A percentile compares a stretch with the other conserved stretches of the same genome.
Conservation (phyloP, 2,888 invertebrate genomes). For the Drosophila melanocephala region DNA sequence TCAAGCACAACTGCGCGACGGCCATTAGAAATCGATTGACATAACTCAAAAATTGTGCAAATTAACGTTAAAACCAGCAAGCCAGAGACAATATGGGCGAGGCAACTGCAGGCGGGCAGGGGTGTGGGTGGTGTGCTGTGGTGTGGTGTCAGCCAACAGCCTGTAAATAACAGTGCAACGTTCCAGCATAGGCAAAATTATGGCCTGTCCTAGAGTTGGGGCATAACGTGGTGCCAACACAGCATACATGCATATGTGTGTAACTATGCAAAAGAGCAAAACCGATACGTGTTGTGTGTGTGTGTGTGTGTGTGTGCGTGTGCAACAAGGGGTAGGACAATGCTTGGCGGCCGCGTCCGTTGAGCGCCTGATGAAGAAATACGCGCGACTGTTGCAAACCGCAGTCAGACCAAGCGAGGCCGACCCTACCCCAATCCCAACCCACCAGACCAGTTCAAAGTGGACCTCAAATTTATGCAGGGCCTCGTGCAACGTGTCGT, state of each 20-base stretch:
- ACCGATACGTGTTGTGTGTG: not conserved
- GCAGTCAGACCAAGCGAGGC: conserved; percentile 52
- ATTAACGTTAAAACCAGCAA: conserved; percentile 79
- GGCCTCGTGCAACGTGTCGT: conserved; percentile 45
- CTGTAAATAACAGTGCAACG: conserved; percentile 62
- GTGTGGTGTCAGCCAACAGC: conserved; percentile 33
- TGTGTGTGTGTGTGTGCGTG: conserved; percentile 1
- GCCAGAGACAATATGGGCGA: conserved; percentile 69
- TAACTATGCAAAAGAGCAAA: conserved; percentile 19
- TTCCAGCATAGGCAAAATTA: conserved; percentile 55
- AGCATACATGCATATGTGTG: conserved; percentile 35
- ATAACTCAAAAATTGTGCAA: conserved; percentile 82
- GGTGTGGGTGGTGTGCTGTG: not conserved
- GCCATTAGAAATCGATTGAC: conserved; percentile 82
- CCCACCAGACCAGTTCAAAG: conserved; percentile 5
- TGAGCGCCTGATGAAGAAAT: conserved; percentile 67
- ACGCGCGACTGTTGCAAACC: conserved; percentile 71
- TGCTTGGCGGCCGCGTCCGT: conserved; percentile 63
- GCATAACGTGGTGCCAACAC: conserved; percentile 1
- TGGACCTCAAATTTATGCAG: conserved; percentile 65
- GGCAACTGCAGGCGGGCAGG: conserved; percentile 15
- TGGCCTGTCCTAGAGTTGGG: conserved; percentile 38
- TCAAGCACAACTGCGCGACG: conserved; percentile 43
- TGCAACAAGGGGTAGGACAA: conserved; percentile 42
- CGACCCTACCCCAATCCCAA: not conserved